Evolutionary conservation across 2,888 invertebrate species (phyloP).

Genomic region (Andrena flavipes): DNA sequence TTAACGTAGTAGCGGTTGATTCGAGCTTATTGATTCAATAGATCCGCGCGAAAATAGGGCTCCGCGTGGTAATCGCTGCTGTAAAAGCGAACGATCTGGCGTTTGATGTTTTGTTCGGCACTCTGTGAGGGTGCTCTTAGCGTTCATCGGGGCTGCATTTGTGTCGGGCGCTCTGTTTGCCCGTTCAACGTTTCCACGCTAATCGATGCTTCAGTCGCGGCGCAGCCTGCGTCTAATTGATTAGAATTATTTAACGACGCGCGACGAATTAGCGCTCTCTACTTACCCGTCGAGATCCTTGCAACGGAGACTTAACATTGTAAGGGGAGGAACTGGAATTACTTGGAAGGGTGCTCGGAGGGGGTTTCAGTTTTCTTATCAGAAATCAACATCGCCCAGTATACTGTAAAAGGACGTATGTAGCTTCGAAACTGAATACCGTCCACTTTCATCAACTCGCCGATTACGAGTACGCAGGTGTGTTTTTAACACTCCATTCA

Average conservation of each 20-base stretch:
- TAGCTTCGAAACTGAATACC: too few species aligned
- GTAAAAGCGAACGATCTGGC: background rate
- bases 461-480: background rate
- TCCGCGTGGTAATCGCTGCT: background rate
- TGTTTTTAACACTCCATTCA: background rate
- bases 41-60: background rate
- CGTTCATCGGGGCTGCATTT: background rate
- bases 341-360: background rate
- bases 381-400: too few species aligned
- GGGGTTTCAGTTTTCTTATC: too few species aligned
- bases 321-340: background rate
- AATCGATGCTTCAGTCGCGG: background rate
- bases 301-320: background rate
- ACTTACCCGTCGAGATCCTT: background rate
- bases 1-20: slow-evolving; percentile 28
- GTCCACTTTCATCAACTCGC: background rate
- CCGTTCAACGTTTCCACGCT: background rate
- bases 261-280: slow-evolving; percentile 1
- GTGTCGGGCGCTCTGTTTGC: background rate
- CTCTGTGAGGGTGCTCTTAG: background rate
- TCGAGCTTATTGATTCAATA: slow-evolving; percentile 32
- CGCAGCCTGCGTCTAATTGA: background rate
- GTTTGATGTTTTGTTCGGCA: background rate
- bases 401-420: too few species aligned
- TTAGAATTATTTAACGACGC: background rate